Base-by-base conservation (phyloP, 2,888 invertebrate species). In the Diploptera punctata region DNA sequence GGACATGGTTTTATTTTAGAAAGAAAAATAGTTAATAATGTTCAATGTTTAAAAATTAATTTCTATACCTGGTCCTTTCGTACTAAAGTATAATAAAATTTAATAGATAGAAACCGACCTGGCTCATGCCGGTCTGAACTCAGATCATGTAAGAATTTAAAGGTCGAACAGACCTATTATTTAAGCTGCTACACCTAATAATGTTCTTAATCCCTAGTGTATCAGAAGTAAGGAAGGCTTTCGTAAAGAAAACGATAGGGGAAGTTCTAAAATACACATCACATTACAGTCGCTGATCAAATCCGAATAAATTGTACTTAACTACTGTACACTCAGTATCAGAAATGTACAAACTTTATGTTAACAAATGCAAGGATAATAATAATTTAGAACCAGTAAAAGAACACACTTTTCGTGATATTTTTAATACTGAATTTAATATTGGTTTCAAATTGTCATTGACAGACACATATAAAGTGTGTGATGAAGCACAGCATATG, bases 371-470 rank as follows among this genome's bases (percentile, higher is more conserved):
- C n/a, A 47, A 47, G n/a, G n/a, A n/a, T 3, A 47, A 47, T 47
- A n/a, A n/a, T n/a, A 47, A 47, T 47, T 13, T n/a, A 47, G 47
- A 47, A 47, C 47, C 47, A n/a, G 47, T 47, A 4, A 47, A 47
- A n/a, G 47, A 47, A 47, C 47, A 47, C 4, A n/a, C n/a, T 47
- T 47, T 47, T n/a, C 3, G n/a, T 4, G n/a, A 7, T 47, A n/a
- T 47, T 3, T 47, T 47, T n/a, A 47, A 47, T 47, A 47, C 47
- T 3, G 47, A 47, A 47, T 47, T n/a, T 47, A 47, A 47, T n/a
- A 47, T 47, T 47, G 38, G 47, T 13, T 47, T 47, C n/a, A 47
- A 47, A n/a, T 47, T 47, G 47, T n/a, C 47, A n/a, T 47, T n/a
- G n/a, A 47, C 18, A 4, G 18, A 47, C 18, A 47, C 18, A 47